phyloP scores from a whole-genome alignment of 2,113 vertebrate genomes.

The Ahaetulla prasina region DNA sequence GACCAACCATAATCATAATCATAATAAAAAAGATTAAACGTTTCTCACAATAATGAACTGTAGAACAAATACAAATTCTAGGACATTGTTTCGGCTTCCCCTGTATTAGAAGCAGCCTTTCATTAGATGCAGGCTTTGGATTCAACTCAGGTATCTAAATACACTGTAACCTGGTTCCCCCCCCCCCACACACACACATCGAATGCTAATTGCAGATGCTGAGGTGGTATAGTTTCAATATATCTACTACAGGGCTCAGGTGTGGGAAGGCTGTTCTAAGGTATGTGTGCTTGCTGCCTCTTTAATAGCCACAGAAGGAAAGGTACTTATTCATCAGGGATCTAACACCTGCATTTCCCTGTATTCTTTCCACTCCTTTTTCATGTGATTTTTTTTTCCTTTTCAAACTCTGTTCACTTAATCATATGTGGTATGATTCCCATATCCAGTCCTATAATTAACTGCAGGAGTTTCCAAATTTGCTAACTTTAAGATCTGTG shows the following conservation, averaged over 20 bases:
- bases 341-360: background rate
- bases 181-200: background rate
- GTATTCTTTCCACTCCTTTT: background rate
- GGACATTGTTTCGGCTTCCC: background rate
- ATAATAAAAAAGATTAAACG: background rate
- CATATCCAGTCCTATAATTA: background rate
- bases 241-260: background rate
- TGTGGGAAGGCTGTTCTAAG: background rate
- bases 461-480: background rate
- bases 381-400: background rate
- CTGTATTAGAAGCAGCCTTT: background rate
- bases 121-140: background rate
- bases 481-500: background rate
- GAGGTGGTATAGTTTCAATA: background rate
- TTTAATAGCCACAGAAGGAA: background rate
- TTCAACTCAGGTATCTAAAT: background rate
- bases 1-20: background rate
- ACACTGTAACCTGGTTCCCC: background rate
- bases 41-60: background rate
- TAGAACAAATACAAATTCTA: background rate
- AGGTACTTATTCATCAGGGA: background rate
- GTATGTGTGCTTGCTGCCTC: background rate
- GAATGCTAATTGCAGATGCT: background rate
- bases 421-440: background rate
- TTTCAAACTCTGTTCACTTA: background rate